Evolutionary conservation across 2,888 invertebrate species (phyloP), one percentile per base, ranked within the genome.

Genomic region (Merodon equestris): DNA sequence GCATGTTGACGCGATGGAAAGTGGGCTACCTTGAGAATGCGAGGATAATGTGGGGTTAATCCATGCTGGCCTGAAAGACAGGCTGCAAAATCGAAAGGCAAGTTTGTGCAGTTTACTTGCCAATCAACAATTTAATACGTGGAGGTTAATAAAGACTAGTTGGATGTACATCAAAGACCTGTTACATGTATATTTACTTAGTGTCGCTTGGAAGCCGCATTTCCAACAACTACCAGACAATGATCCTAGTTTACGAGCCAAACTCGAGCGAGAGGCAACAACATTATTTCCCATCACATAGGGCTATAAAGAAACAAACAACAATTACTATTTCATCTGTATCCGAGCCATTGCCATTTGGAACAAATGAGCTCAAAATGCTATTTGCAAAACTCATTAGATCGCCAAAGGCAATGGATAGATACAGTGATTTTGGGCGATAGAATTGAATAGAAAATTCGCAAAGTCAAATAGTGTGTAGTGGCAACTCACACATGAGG

Each of bases 361-460:
- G 15, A 40, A 61, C 38, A 18, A 17, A 38, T n/a, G n/a, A n/a
- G n/a, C n/a, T n/a, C n/a, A n/a, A n/a, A n/a, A 51, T 12, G 14
- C 42, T 36, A 45, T 53, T 63, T 53, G 5, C 9, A 45, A 38
- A 66, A 56, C 45, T 56, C 54, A 66, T 66, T 56, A 47, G 14
- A 40, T 15, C 34, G 1, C 45, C 15, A 9, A 15, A 14, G 2
- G 45, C 45, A n/a, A 40, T 10, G 12, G n/a, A 4, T 3, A 53
- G n/a, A 9, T 38, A 36, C 17, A 19, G 9, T 34, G 36, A 70
- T 53, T 38, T 60, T 70, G n/a, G n/a, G n/a, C n/a, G n/a, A n/a
- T 53, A 45, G 53, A 57, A 17, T 63, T 56, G 13, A 56, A 56
- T 63, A 47, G 63, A 58, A 51, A 72, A 64, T 64, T 51, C n/a